A percentile compares a stretch with the other conserved stretches of the same genome.
phyloP scores from a whole-genome alignment of 2,888 invertebrate species.

The Drosophila helvetica region DNA sequence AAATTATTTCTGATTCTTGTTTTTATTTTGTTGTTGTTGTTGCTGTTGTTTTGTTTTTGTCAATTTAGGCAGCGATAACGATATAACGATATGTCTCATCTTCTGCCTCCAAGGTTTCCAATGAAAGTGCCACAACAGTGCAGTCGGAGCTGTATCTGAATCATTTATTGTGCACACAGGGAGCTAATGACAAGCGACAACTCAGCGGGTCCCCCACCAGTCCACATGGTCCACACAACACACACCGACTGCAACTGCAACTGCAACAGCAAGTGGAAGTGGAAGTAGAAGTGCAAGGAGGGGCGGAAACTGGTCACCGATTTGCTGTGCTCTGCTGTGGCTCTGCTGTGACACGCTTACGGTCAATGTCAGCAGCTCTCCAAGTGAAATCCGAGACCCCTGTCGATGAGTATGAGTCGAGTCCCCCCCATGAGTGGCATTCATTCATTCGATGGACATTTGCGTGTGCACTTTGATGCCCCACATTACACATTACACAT shows the following conservation, averaged over 20 bases:
- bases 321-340: conserved; percentile 10
- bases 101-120: conserved; percentile 63
- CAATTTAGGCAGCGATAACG: conserved; percentile 52
- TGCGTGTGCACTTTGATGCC: conserved; percentile 51
- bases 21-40: conserved; percentile 18
- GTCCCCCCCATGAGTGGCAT: conserved; percentile 1
- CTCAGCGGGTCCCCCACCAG: conserved; percentile 54
- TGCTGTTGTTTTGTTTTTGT: conserved; percentile 39
- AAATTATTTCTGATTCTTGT: conserved; percentile 56
- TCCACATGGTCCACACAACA: background rate
- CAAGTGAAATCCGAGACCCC: conserved; percentile 3
- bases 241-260: background rate
- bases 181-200: conserved; percentile 74
- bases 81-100: conserved; percentile 26
- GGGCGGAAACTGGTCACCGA: conserved; percentile 7
- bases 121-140: conserved; percentile 40
- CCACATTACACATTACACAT: conserved; percentile 51
- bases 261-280: too few relatives aligned
- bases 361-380: conserved; percentile 64
- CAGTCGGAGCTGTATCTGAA: conserved; percentile 20
- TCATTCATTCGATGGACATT: conserved; percentile 45
- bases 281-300: too few relatives aligned
- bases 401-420: conserved; percentile 1
- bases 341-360: conserved; percentile 63
- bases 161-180: conserved; percentile 68